Percentiles rank a stretch among this genome's conserved stretches.
Evolutionary conservation across 30 jellyfish, hydroid and myxozoan species (phyloP).

Genomic region (Morbakka virulenta): DNA sequence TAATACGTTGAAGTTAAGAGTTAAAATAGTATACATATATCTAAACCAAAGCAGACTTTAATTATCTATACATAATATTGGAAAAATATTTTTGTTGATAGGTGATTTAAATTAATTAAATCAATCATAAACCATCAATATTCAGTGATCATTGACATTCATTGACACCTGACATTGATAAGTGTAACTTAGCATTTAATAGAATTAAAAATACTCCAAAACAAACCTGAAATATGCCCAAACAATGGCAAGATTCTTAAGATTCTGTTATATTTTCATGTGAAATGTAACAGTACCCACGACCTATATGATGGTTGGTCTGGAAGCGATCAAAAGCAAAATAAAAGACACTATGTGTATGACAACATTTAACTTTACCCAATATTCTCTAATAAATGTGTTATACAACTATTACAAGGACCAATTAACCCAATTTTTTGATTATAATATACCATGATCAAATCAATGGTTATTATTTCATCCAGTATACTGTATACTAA

Average conservation of each 20-base stretch:
- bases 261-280: too few species aligned
- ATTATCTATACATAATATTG: background rate
- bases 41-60: slow-evolving; percentile 10
- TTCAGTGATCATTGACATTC: background rate
- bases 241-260: too few species aligned
- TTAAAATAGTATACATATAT: background rate
- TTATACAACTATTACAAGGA: background rate
- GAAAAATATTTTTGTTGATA: background rate
- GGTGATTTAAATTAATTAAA: slow-evolving; percentile 3
- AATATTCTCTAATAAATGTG: background rate
- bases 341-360: background rate
- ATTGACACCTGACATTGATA: background rate
- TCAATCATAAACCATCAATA: too few species aligned
- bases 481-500: too few species aligned
- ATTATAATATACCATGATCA: too few species aligned
- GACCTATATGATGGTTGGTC: background rate
- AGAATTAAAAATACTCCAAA: too few species aligned
- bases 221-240: too few species aligned
- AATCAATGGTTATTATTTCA: too few species aligned
- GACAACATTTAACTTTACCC: slow-evolving; percentile 1
- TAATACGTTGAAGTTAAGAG: slow-evolving; percentile 7
- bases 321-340: slow-evolving; percentile 4
- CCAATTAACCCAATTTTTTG: slow-evolving; percentile 3
- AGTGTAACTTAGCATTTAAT: too few species aligned
- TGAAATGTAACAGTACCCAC: too few species aligned